Evolutionary conservation across 2,888 invertebrate species (phyloP).

Genomic region (Ennomos erosarius): DNA sequence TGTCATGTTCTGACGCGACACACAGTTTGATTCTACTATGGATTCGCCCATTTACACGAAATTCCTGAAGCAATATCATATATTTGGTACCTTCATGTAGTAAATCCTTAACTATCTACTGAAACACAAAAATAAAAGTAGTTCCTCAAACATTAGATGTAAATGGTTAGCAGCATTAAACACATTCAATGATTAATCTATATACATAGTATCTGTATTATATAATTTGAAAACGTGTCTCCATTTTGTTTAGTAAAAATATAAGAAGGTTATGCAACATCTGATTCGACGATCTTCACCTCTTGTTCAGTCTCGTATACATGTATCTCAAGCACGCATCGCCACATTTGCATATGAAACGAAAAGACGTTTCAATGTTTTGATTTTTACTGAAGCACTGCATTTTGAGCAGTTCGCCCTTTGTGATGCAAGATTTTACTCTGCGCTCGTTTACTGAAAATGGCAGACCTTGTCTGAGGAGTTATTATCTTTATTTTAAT

Average conservation of each 20-base stretch:
- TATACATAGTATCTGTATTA: no score
- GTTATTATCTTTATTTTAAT: slow-evolving; percentile 45
- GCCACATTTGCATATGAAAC: slow-evolving; percentile 77
- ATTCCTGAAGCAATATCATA: no score
- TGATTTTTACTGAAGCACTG: slow-evolving; percentile 67
- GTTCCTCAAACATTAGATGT: no score
- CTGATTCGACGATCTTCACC: slow-evolving; percentile 5
- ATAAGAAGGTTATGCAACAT: slow-evolving; percentile 38
- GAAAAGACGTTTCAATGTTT: slow-evolving; percentile 68
- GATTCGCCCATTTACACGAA: no score
- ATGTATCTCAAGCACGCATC: slow-evolving; percentile 58
- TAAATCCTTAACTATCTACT: no score
- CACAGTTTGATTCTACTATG: slow-evolving; percentile 39
- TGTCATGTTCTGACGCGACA: slow-evolving; percentile 50
- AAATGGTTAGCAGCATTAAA: neutral
- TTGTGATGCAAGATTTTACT: slow-evolving; percentile 55
- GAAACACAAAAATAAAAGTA: no score
- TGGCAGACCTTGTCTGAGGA: slow-evolving; percentile 42
- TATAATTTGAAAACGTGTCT: slow-evolving; percentile 11
- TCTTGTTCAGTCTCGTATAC: slow-evolving; percentile 39
- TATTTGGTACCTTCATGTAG: no score
- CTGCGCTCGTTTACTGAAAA: slow-evolving; percentile 49
- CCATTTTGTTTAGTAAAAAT: slow-evolving; percentile 16
- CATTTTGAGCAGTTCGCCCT: slow-evolving; percentile 52
- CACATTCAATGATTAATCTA: slow-evolving; percentile 11